phyloP scores from a whole-genome alignment of 2,888 invertebrate species.

The Platycheirus albimanus region DNA sequence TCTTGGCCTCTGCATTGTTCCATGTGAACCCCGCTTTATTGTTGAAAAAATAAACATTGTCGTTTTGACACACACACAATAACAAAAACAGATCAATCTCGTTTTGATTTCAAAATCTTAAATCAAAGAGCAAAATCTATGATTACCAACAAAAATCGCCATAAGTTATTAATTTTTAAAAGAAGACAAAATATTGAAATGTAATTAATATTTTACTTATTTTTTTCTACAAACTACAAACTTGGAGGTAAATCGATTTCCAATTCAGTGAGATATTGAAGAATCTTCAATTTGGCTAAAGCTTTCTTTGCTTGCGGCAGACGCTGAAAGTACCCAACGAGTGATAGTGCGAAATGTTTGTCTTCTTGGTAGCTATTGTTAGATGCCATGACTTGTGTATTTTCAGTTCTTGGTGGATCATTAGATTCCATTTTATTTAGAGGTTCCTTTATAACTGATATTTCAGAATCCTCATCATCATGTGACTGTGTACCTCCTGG shows the following conservation, averaged over 20 bases:
- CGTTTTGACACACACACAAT: too few relatives aligned
- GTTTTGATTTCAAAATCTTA: too few relatives aligned
- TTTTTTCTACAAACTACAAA: too few relatives aligned
- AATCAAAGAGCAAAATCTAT: too few relatives aligned
- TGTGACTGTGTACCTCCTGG: background rate
- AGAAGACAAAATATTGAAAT: too few relatives aligned
- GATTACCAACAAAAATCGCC: too few relatives aligned
- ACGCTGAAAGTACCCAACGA: slow-evolving; percentile 76
- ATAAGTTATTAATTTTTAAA: too few relatives aligned
- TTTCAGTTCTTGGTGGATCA: background rate
- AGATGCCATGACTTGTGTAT: background rate
- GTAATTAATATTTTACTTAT: too few relatives aligned
- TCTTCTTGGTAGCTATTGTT: slow-evolving; percentile 75
- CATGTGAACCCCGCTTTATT: too few relatives aligned
- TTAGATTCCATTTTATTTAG: background rate
- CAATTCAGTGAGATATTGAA: slow-evolving; percentile 76
- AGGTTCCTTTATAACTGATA: slow-evolving; percentile 1
- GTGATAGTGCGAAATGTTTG: slow-evolving; percentile 76
- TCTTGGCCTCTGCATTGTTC: too few relatives aligned
- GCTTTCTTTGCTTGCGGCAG: slow-evolving; percentile 74
- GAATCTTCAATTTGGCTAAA: slow-evolving; percentile 76
- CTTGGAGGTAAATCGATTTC: slow-evolving; percentile 58
- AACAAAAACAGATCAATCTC: too few relatives aligned
- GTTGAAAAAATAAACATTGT: too few relatives aligned
- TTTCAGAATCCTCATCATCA: background rate